phyloP scores from a whole-genome alignment of 2,113 vertebrate genomes.

The Pluvialis apricaria region DNA sequence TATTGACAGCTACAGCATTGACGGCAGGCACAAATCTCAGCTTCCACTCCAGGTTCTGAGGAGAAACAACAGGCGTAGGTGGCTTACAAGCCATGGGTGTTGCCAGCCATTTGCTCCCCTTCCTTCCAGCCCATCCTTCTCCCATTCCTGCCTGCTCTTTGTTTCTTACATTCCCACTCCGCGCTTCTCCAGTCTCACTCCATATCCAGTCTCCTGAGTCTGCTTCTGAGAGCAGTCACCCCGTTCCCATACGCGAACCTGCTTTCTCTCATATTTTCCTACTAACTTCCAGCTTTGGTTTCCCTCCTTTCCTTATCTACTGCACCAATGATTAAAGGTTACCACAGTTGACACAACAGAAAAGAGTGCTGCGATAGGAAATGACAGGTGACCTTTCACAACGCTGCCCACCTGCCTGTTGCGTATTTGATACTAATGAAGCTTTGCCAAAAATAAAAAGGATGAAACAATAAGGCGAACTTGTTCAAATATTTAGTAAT shows the following conservation, averaged over 20 bases:
- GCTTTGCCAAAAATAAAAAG: not conserved
- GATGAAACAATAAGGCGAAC: not conserved
- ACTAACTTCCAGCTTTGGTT: not conserved
- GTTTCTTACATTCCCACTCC: not conserved
- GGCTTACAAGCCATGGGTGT: not conserved
- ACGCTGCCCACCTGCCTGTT: not conserved
- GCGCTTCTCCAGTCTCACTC: not conserved
- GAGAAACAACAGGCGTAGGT: not conserved
- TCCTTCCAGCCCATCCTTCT: not conserved
- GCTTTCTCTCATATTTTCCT: not conserved
- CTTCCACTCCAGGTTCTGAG: not conserved
- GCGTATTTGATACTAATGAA: conserved; percentile 10
- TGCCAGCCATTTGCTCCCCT: not conserved
- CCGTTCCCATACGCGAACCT: not conserved
- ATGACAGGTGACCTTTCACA: conserved; percentile 40
- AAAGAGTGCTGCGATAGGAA: not conserved
- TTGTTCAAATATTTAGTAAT: conserved; percentile 11
- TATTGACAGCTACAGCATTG: not conserved
- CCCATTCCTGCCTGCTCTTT: not conserved
- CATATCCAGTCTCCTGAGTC: not conserved
- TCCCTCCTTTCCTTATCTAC: not conserved
- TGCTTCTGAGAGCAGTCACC: not conserved
- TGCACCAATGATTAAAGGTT: conserved; percentile 14
- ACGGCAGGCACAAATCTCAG: not conserved
- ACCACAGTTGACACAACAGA: not conserved